Percentiles rank a stretch among this genome's conserved stretches.
Evolutionary conservation across 2,113 vertebrate genomes (phyloP).

Genomic region (Crocuta crocuta): DNA sequence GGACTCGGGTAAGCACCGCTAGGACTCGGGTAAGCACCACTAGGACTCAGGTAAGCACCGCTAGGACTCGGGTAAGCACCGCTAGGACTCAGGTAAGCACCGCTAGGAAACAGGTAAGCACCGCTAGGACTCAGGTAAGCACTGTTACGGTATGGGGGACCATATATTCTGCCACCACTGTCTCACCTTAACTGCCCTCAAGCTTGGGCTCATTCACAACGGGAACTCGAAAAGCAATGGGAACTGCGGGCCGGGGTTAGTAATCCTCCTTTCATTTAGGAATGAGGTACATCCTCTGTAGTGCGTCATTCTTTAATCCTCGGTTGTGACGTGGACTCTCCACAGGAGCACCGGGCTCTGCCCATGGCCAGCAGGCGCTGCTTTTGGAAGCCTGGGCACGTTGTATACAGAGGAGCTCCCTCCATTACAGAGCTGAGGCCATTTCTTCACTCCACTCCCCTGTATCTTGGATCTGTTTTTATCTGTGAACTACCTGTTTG

Average conservation of each 20-base stretch:
- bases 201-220: neutral
- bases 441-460: neutral
- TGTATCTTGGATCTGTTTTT: neutral
- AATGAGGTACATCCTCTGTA: no score
- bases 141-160: rapidly evolving
- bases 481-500: neutral
- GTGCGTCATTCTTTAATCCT: neutral
- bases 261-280: neutral
- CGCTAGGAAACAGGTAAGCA: neutral
- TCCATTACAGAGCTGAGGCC: neutral
- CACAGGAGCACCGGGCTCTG: neutral
- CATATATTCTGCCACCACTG: rapidly evolving
- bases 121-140: neutral
- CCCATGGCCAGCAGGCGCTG: neutral
- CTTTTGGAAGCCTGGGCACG: neutral
- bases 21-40: neutral
- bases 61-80: neutral
- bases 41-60: neutral
- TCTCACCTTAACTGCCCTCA: neutral
- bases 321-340: neutral
- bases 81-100: neutral
- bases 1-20: neutral
- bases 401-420: rapidly evolving
- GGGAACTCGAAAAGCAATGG: neutral
- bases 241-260: neutral